Evolutionary conservation across 2,113 vertebrate species (phyloP).

Genomic region (Cyphomyrus discorhynchus): DNA sequence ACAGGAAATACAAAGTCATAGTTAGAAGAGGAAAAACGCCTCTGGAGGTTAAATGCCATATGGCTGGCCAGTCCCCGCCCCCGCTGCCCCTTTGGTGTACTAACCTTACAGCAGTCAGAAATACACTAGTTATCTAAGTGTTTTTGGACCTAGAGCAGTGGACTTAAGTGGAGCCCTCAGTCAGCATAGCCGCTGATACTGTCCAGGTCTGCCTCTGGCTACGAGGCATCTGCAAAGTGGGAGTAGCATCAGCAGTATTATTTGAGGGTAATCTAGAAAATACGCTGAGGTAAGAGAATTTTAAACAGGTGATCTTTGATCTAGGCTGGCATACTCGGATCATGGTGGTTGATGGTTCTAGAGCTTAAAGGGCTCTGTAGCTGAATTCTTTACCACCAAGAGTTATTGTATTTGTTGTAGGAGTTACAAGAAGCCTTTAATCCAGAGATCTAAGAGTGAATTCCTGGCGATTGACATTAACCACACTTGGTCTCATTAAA

Average conservation of each 20-base stretch:
- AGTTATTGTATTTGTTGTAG: neutral
- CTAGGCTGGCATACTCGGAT: neutral
- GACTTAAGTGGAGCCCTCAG: neutral
- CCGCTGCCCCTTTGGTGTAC: neutral
- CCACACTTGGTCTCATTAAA: neutral
- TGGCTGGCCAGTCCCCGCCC: neutral
- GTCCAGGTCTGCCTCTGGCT: neutral
- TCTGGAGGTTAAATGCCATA: neutral
- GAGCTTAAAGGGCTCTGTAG: neutral
- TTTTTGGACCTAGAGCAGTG: neutral
- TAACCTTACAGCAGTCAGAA: neutral
- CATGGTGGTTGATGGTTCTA: neutral
- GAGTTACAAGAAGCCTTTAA: neutral
- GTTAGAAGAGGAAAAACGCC: neutral
- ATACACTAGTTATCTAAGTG: neutral
- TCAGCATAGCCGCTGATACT: neutral
- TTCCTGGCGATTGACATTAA: neutral
- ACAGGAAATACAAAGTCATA: neutral
- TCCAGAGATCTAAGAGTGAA: neutral
- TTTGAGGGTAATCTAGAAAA: neutral
- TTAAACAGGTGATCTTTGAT: neutral
- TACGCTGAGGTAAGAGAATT: neutral
- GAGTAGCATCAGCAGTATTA: neutral
- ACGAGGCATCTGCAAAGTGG: neutral
- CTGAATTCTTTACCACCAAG: neutral